phyloP scores from a whole-genome alignment of 2,797 vertebrate genomes.

The Arnoldichthys spilopterus region DNA sequence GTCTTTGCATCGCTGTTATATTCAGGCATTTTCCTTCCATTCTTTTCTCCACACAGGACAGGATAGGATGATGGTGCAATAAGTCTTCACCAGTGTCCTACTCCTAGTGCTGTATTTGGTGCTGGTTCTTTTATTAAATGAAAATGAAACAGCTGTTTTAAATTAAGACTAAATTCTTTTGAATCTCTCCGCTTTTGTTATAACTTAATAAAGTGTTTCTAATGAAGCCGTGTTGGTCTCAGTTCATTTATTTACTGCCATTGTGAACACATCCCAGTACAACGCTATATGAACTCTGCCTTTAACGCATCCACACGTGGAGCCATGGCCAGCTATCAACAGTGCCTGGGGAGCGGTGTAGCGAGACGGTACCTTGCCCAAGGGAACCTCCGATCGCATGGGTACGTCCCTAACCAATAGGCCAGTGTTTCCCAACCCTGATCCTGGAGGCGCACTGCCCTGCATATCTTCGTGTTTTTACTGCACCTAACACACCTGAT shows the following conservation, averaged over 20 bases:
- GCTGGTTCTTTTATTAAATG: constrained; percentile 79
- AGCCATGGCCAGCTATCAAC: no score
- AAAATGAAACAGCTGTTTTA: constrained; percentile 77
- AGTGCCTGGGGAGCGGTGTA: no score
- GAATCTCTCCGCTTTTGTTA: constrained; percentile 74
- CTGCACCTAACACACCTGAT: no score
- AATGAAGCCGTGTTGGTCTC: constrained; percentile 36
- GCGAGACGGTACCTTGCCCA: no score
- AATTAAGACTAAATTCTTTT: constrained; percentile 67
- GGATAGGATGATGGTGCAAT: constrained; percentile 80
- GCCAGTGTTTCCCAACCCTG: no score
- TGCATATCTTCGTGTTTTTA: no score
- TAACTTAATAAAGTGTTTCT: constrained; percentile 74
- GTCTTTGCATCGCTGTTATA: constrained; percentile 29
- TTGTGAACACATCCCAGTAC: no score
- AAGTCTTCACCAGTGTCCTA: constrained; percentile 63
- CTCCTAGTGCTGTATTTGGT: constrained; percentile 76
- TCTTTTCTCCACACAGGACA: constrained; percentile 63
- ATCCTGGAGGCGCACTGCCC: no score
- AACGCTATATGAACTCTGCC: no score
- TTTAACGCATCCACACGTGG: no score
- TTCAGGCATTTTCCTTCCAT: constrained; percentile 52
- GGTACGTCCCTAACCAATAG: no score
- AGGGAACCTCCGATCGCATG: no score
- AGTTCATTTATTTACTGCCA: not conserved